Evolutionary conservation across 2,113 vertebrate genomes (phyloP).

Genomic region (Strix uralensis): DNA sequence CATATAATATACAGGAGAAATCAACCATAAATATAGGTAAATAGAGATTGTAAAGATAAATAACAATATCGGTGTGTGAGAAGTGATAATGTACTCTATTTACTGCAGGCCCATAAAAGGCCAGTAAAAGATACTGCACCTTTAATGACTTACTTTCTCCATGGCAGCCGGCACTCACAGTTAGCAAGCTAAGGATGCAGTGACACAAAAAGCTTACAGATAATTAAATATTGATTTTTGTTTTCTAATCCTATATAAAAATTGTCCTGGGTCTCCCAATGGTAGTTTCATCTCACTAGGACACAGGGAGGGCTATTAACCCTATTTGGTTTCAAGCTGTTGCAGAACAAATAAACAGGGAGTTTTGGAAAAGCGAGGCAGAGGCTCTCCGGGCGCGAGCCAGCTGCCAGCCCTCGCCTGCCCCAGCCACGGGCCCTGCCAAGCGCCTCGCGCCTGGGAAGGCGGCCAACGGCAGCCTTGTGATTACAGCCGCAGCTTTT

Average conservation of each 20-base stretch:
- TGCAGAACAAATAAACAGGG: conserved; percentile 52
- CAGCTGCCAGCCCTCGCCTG: neutral
- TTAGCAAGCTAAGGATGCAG: conserved; percentile 97
- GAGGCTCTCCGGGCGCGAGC: neutral
- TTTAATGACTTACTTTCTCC: conserved; percentile 88
- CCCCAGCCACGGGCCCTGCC: neutral
- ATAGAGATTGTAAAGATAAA: conserved; percentile 82
- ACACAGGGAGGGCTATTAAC: conserved; percentile 82
- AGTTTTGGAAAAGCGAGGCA: neutral
- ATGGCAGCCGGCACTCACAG: conserved; percentile 77
- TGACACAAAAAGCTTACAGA: conserved; percentile 99
- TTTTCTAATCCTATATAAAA: conserved; percentile 99
- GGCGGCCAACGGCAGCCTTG: neutral
- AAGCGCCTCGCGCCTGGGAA: neutral
- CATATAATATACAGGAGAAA: conserved; percentile 66
- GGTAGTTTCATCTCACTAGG: conserved; percentile 94
- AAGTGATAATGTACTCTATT: conserved; percentile 78
- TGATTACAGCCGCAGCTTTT: neutral
- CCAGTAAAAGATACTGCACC: conserved; percentile 73
- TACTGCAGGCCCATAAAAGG: conserved; percentile 75
- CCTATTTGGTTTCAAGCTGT: conserved; percentile 78
- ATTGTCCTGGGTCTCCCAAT: conserved; percentile 98
- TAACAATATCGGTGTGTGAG: conserved; percentile 68
- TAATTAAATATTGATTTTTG: conserved; percentile 99
- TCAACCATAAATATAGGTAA: conserved; percentile 78